A percentile compares a stretch with the other conserved stretches of the same genome.
phyloP scores from a whole-genome alignment of 2,113 vertebrate genomes.

The Jacana jacana region DNA sequence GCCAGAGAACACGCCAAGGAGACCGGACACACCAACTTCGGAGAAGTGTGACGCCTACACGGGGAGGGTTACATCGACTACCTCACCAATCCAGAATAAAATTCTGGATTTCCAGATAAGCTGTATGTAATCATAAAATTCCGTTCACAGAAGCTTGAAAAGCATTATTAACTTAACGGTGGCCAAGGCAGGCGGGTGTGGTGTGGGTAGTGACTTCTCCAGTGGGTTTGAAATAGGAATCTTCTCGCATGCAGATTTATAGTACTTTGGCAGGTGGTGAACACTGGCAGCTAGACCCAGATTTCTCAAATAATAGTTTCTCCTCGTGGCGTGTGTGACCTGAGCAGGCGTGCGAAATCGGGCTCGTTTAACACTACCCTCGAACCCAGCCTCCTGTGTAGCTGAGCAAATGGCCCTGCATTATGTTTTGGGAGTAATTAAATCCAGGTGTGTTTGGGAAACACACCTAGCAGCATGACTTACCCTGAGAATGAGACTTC shows the following conservation, averaged over 20 bases:
- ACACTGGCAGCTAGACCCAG: not conserved
- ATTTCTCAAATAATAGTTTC: not conserved
- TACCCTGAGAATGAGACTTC: not conserved
- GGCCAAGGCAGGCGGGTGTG: slow-evolving; percentile 49
- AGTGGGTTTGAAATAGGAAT: not conserved
- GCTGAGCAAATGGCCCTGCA: not conserved
- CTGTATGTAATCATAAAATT: slow-evolving; percentile 64
- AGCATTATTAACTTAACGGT: slow-evolving; percentile 38
- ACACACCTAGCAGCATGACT: not conserved
- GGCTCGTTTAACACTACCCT: not conserved
- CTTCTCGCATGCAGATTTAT: not conserved
- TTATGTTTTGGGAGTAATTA: not conserved
- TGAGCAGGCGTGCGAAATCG: not conserved
- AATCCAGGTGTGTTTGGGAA: slow-evolving; percentile 4
- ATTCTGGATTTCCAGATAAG: slow-evolving; percentile 71
- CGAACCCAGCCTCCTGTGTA: not conserved
- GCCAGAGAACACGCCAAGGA: slow-evolving; percentile 95
- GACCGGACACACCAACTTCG: slow-evolving; percentile 95
- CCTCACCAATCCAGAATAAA: slow-evolving; percentile 76
- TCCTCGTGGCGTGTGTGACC: not conserved
- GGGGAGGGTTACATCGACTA: slow-evolving; percentile 78
- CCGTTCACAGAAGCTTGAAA: slow-evolving; percentile 65
- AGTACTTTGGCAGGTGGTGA: slow-evolving; percentile 3
- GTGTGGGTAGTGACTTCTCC: slow-evolving; percentile 32
- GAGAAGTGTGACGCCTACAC: slow-evolving; percentile 85